These are phyloP conservation scores for Morone saxatilis DNA, from an alignment of 2,113 vertebrate genomes.

Conservation along the genomic window DNA sequence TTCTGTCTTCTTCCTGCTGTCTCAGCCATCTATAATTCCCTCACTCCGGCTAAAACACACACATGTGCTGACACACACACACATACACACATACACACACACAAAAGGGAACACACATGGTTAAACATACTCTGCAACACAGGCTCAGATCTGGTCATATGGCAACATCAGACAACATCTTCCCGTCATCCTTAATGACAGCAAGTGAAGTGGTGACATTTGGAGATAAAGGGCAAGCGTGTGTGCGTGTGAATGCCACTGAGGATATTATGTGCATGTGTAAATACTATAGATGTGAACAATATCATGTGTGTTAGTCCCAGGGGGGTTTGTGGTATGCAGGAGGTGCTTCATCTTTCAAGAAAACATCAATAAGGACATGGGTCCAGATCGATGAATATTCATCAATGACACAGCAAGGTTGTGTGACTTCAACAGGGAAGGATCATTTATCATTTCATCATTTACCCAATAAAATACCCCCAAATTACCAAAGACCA, in stretches of 20 bases:
- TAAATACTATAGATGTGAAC: constrained; percentile 41
- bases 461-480: background rate
- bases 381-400: constrained; percentile 56
- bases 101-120: background rate
- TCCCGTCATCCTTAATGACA: constrained; percentile 54
- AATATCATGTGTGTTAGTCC: constrained; percentile 24
- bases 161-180: constrained; percentile 43
- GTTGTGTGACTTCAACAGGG: constrained; percentile 22
- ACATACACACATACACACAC: background rate
- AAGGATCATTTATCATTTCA: background rate
- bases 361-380: constrained; percentile 47
- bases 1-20: constrained; percentile 62
- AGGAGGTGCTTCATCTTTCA: constrained; percentile 53
- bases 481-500: background rate
- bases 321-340: constrained; percentile 17
- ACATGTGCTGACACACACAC: constrained; percentile 19
- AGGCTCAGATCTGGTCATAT: constrained; percentile 31
- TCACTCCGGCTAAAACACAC: constrained; percentile 37
- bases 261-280: constrained; percentile 28
- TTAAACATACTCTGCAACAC: background rate
- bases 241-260: constrained; percentile 51
- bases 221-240: constrained; percentile 38
- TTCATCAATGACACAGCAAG: constrained; percentile 68
- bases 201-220: constrained; percentile 61
- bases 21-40: constrained; percentile 60